These are phyloP conservation scores for Ligdia adustata DNA, from an alignment of 2,888 invertebrate genomes.

Conservation along the genomic window DNA sequence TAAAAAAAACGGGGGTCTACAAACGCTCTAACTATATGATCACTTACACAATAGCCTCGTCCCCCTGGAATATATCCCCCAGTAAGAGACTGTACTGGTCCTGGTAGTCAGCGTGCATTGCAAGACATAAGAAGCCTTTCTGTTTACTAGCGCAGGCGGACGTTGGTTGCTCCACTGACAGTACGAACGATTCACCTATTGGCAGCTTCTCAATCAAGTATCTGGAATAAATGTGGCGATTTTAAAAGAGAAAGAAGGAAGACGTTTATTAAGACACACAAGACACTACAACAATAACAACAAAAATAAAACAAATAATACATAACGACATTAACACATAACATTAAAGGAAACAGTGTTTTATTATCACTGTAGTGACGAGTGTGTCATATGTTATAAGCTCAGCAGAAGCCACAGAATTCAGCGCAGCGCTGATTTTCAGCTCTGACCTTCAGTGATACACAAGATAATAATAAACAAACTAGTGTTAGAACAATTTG, in stretches of 20 bases:
- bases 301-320: not conserved
- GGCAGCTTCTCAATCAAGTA: conserved; percentile 54
- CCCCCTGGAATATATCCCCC: conserved; percentile 32
- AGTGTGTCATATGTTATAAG: too few relatives aligned
- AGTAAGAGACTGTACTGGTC: conserved; percentile 50
- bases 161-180: conserved; percentile 48
- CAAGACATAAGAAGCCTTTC: conserved; percentile 57
- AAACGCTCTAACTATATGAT: not conserved
- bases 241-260: too few relatives aligned
- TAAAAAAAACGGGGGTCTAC: too few relatives aligned
- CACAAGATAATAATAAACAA: too few relatives aligned
- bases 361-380: too few relatives aligned
- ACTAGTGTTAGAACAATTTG: too few relatives aligned
- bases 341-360: too few relatives aligned
- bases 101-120: conserved; percentile 47
- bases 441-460: too few relatives aligned
- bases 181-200: conserved; percentile 44
- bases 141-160: conserved; percentile 38
- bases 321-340: not conserved
- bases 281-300: not conserved
- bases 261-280: too few relatives aligned
- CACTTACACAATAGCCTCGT: not conserved
- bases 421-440: too few relatives aligned
- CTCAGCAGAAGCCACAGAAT: too few relatives aligned
- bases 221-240: conserved; percentile 40